These are phyloP conservation scores for Trichomalopsis sarcophagae DNA, from an alignment of 1,140 invertebrate genomes.

Conservation along the genomic window DNA sequence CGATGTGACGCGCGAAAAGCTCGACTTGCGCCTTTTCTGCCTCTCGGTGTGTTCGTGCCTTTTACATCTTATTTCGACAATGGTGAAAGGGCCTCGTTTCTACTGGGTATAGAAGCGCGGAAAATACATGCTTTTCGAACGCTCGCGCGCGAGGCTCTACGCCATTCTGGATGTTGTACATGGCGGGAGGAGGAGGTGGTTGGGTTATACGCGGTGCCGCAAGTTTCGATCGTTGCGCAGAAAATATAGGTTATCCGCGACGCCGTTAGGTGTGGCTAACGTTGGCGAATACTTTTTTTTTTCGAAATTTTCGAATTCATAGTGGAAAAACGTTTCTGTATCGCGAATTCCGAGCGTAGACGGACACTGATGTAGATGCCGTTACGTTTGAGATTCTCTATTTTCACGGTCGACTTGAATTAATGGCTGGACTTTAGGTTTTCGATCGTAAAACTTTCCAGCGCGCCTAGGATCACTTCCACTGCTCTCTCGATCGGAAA, in stretches of 20 bases:
- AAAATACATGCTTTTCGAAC: not conserved
- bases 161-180: not conserved
- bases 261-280: conserved; percentile 34
- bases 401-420: not conserved
- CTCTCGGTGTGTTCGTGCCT: not conserved
- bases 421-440: not conserved
- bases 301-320: not conserved
- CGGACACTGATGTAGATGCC: not conserved
- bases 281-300: not conserved
- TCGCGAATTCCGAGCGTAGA: not conserved
- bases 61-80: not conserved
- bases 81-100: too few species aligned
- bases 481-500: too few species aligned
- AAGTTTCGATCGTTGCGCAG: conserved; percentile 49
- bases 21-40: not conserved
- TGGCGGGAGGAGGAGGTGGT: too few species aligned
- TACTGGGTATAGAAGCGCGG: too few species aligned
- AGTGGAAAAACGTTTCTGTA: not conserved
- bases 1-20: not conserved
- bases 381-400: not conserved
- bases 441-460: not conserved
- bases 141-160: not conserved
- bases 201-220: not conserved
- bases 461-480: too few species aligned
- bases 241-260: conserved; percentile 29